Evolutionary conservation across 2,888 invertebrate genomes (phyloP), one percentile per base, ranked within the genome.

Genomic region (Drosophila acutilabella): DNA sequence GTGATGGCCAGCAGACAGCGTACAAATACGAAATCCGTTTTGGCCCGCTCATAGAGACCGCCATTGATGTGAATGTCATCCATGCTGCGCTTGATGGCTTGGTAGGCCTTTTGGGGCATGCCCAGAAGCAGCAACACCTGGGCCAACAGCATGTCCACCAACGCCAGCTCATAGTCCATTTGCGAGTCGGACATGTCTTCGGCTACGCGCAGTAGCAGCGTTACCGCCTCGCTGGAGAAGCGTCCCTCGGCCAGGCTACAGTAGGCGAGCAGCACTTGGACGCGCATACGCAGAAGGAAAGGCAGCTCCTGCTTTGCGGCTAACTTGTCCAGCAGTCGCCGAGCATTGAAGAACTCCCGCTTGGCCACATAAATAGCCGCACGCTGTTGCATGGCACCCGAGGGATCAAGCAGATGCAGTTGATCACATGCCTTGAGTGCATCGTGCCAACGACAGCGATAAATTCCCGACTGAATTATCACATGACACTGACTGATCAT

Each of bases 1-100:
- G 95, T 94, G 36, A 95, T 94, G 0, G 96, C 96, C 44, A 97
- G 93, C 26, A 96, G 93, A 90, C 97, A 97, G 88, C 96, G 96
- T 0, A 96, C 95, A 85, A 96, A 96, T 13, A 97, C 93, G 64
- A 97, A 93, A 87, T 95, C 91, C 0, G 95, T 95, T 92, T 96
- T 94, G 1, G 96, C 97, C 87, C 95, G 94, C 91, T 98, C 97
- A 82, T 95, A 96, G 20, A 95, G 93, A 14, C 96, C 96, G 1
- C 97, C 97, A 89, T 97, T 96, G 0, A 96, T 95, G 90, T 97
- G 94, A 51, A 97, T 94, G 33, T 94, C 93, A 7, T 96, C 94
- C 84, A 97, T 93, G 60, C 95, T 94, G 91, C 95, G 94, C 75
- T 96, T 95, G 0, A 96, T 94, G 11, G 96, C 93, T 71, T 94